Conservation (phyloP, 2,888 invertebrate species). For the Stenichneumon culpator region DNA sequence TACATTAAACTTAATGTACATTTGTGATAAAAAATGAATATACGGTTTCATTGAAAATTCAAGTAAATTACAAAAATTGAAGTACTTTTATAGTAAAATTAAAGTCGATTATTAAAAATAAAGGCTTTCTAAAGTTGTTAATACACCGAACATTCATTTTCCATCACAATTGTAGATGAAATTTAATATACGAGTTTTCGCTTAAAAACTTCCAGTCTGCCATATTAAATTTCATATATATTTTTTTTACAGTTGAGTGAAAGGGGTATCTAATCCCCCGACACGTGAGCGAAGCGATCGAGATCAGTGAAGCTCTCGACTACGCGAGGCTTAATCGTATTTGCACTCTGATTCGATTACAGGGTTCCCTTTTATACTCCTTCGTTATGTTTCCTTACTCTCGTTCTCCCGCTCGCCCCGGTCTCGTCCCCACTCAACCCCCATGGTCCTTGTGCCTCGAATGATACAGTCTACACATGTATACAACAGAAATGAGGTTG, state of each 20-base stretch:
- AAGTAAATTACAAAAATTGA: too few relatives aligned
- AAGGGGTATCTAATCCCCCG: background rate
- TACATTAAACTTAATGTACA: too few relatives aligned
- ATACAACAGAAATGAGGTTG: slow-evolving; percentile 50
- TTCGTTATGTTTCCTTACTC: slow-evolving; percentile 31
- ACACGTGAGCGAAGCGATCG: slow-evolving; percentile 31
- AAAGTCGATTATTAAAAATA: too few relatives aligned
- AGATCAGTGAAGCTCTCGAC: slow-evolving; percentile 57
- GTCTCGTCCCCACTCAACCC: background rate
- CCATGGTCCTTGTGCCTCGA: slow-evolving; percentile 39
- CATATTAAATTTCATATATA: too few relatives aligned
- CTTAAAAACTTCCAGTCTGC: too few relatives aligned
- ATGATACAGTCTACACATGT: slow-evolving; percentile 22
- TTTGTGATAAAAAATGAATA: too few relatives aligned
- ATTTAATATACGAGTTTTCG: too few relatives aligned
- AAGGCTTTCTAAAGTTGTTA: too few relatives aligned
- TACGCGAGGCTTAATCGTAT: slow-evolving; percentile 59
- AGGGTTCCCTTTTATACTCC: background rate
- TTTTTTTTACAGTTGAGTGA: background rate
- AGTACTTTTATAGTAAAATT: too few relatives aligned
- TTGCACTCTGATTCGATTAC: slow-evolving; percentile 63
- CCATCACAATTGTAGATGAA: too few relatives aligned
- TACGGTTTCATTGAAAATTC: too few relatives aligned
- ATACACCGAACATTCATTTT: too few relatives aligned
- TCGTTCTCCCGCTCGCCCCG: slow-evolving; percentile 21